Conservation (phyloP, 2,113 vertebrate species). For the Zeus faber region DNA sequence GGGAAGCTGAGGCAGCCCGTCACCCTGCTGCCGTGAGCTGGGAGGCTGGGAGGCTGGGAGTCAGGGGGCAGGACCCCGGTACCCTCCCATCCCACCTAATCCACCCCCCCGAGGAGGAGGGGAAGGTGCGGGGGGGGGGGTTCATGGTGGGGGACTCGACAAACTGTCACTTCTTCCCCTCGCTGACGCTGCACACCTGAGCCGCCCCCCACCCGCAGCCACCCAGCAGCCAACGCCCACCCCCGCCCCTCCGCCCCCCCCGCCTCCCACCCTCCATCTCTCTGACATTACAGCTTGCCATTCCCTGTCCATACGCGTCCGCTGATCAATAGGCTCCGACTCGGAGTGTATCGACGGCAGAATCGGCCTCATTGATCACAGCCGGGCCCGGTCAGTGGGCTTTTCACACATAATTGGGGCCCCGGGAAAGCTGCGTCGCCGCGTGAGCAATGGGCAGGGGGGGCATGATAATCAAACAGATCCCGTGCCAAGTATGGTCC, state of each 20-base stretch:
- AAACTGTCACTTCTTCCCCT: constrained; percentile 83
- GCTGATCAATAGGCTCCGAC: constrained; percentile 87
- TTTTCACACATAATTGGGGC: constrained; percentile 90
- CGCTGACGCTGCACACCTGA: constrained; percentile 90
- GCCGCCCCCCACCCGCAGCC: constrained; percentile 69
- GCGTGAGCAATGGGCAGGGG: constrained; percentile 66
- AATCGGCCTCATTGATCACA: constrained; percentile 88
- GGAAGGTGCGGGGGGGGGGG: neutral
- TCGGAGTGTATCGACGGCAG: constrained; percentile 83
- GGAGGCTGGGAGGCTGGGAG: constrained; percentile 53
- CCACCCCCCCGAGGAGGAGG: too few relatives aligned
- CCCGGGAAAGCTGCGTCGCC: constrained; percentile 62
- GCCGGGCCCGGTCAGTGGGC: constrained; percentile 77
- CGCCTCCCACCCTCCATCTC: constrained; percentile 23
- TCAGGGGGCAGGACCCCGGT: too few relatives aligned
- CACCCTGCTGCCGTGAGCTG: constrained; percentile 65
- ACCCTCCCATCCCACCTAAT: too few relatives aligned
- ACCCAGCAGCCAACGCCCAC: constrained; percentile 7
- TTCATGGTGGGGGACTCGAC: constrained; percentile 54
- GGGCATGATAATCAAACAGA: constrained; percentile 74
- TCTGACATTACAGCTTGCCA: constrained; percentile 89
- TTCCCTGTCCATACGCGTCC: constrained; percentile 82
- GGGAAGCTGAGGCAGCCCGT: constrained; percentile 49
- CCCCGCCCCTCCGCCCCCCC: neutral
- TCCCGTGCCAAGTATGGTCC: constrained; percentile 52